Evolutionary conservation across 1,140 invertebrate species (phyloP), one percentile per base, ranked within the genome.

Genomic region (Tetragnatha versicolor): DNA sequence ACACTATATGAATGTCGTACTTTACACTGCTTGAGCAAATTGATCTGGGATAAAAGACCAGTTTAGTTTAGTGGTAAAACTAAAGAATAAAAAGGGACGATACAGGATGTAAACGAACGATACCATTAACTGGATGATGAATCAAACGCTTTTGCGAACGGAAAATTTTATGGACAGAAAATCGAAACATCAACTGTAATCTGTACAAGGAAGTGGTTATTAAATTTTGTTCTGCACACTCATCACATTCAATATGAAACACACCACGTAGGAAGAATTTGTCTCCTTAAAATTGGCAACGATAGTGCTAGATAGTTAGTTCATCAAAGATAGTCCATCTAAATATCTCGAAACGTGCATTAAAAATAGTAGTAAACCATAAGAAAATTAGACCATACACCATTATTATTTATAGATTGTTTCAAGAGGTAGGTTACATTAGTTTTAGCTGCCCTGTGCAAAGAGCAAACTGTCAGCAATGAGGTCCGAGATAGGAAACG

Each of bases 381-480:
- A 77, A 49, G 73, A 77, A 77, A 77, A 65, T 77, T 65, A 61
- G 35, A 77, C 60, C 61, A 77, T 35, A 77, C 73, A 77, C 73
- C 73, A 66, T 65, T 66, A 77, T 66, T 77, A 77, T 77, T 77
- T 66, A 77, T 77, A 77, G 73, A 77, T 77, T 77, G 73, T 77
- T 77, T 65, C 47, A 27, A 77, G 73, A 77, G 73, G 73, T 77
- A 77, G 73, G 73, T 77, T 77, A 77, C 22, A 77, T 65, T 77
- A 77, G 73, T 77, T 77, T 77, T 66, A 77, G 73, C 73, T 77
- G 73, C 73, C 47, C 73, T 47, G 25, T 31, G 45, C 29, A 37
- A 20, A 77, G 73, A 66, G 73, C 73, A 77, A 77, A 77, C 73
- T 77, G 39, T 47, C 33, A 53, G 58, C 37, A 42, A 77, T 77